Evolutionary conservation across 2,113 vertebrate species (phyloP).

Genomic region (Mesocricetus auratus): DNA sequence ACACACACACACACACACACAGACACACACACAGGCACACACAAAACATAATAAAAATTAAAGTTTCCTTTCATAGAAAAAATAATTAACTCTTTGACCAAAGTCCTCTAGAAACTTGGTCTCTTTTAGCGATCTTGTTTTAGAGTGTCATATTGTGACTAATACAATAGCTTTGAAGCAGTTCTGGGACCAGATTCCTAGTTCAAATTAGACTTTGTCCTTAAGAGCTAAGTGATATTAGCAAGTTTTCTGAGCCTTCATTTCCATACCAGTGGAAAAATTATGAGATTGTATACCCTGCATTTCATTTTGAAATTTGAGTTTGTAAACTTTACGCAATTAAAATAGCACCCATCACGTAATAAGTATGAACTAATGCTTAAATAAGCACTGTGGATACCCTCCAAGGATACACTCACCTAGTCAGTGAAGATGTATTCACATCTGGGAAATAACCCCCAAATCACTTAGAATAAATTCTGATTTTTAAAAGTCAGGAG

Average conservation of each 20-base stretch:
- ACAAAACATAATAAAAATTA: not conserved
- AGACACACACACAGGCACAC: not conserved
- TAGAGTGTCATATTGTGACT: not conserved
- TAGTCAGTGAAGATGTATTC: not conserved
- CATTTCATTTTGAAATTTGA: constrained; percentile 12
- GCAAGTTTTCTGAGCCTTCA: not conserved
- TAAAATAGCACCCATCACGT: not conserved
- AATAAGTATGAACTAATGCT: not conserved
- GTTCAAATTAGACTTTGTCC: not conserved
- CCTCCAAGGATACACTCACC: not conserved
- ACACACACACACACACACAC: not conserved
- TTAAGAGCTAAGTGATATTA: not conserved
- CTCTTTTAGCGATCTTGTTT: not conserved
- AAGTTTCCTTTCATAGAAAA: not conserved
- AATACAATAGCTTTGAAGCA: not conserved
- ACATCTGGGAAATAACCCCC: not conserved
- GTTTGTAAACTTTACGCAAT: not conserved
- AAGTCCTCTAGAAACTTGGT: not conserved
- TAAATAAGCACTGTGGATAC: not conserved
- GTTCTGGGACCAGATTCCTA: not conserved
- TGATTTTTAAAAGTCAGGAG: not conserved
- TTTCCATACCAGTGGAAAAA: not conserved
- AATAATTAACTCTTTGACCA: not conserved
- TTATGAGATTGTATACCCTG: not conserved
- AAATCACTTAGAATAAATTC: constrained; percentile 15